These are phyloP conservation scores for Psococerastis gibbosa DNA, from an alignment of 2,888 invertebrate species.

Conservation along the genomic window DNA sequence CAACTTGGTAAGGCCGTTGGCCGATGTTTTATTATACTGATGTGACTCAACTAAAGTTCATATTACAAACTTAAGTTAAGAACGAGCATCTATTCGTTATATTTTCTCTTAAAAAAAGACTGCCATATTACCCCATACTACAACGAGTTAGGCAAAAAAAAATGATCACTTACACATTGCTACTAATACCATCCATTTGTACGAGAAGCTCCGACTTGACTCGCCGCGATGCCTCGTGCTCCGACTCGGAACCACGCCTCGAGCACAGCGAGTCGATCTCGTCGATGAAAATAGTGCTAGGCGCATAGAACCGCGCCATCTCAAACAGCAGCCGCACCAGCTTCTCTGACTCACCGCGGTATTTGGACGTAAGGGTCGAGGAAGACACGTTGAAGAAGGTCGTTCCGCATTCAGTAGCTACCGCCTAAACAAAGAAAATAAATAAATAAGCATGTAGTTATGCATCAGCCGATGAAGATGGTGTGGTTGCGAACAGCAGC, in stretches of 20 bases:
- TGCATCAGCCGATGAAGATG: too few species aligned
- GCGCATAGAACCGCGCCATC: conserved; percentile 97
- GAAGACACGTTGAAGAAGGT: conserved; percentile 97
- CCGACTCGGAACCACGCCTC: conserved; percentile 82
- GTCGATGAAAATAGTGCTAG: conserved; percentile 96
- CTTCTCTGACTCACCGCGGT: conserved; percentile 97
- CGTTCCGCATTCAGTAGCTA: conserved; percentile 94
- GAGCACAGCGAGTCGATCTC: conserved; percentile 97
- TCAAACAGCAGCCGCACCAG: conserved; percentile 90
- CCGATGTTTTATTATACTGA: too few species aligned
- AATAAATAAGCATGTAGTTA: too few species aligned
- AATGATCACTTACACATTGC: conserved; percentile 34
- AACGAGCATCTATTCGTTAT: too few species aligned
- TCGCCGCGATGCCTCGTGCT: conserved; percentile 91
- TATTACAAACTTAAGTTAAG: too few species aligned
- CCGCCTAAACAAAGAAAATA: conserved; percentile 49
- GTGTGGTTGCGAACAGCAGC: too few species aligned
- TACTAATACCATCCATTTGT: conserved; percentile 94
- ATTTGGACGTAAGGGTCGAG: conserved; percentile 94
- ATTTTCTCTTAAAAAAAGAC: too few species aligned
- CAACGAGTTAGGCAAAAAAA: too few species aligned
- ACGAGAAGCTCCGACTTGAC: conserved; percentile 95
- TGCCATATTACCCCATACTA: too few species aligned
- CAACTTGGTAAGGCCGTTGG: too few species aligned
- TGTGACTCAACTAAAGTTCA: too few species aligned